These are phyloP conservation scores for Sphaerophoria taeniata DNA, from an alignment of 2,888 invertebrate species.

Conservation along the genomic window DNA sequence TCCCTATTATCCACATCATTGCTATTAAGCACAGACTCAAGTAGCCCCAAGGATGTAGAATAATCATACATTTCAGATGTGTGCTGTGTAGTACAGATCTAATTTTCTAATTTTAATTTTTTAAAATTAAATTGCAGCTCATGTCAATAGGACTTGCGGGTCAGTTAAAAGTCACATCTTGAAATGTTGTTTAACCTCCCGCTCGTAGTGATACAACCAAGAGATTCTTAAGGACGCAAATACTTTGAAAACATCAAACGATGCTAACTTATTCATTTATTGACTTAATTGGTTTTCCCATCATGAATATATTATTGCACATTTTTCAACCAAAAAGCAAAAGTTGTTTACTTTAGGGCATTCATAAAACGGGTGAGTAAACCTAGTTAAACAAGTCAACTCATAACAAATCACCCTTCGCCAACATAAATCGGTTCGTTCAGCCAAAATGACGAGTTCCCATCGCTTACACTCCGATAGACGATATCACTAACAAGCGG, in stretches of 20 bases:
- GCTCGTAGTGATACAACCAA: too few relatives aligned
- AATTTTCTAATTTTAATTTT: too few relatives aligned
- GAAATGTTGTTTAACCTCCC: too few relatives aligned
- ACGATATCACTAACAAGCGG: not conserved
- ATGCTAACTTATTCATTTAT: constrained; percentile 45
- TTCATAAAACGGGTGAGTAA: constrained; percentile 74
- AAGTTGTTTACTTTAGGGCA: constrained; percentile 53
- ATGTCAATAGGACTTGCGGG: too few relatives aligned
- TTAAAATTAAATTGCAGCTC: too few relatives aligned
- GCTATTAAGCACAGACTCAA: too few relatives aligned
- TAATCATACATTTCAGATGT: too few relatives aligned
- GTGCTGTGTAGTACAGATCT: too few relatives aligned
- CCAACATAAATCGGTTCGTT: constrained; percentile 44
- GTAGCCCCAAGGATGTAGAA: too few relatives aligned
- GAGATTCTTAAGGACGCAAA: too few relatives aligned
- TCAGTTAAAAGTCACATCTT: too few relatives aligned
- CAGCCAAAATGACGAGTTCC: constrained; percentile 59
- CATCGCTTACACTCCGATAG: constrained; percentile 42
- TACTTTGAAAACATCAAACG: not conserved
- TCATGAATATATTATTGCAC: constrained; percentile 73
- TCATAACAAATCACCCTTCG: constrained; percentile 62
- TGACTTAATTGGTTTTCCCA: constrained; percentile 56
- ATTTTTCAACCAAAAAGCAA: constrained; percentile 35
- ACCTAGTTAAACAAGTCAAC: constrained; percentile 73
- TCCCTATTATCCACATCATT: too few relatives aligned